These are phyloP conservation scores for Timandra comae DNA, from an alignment of 2,888 invertebrate species.

Conservation along the genomic window DNA sequence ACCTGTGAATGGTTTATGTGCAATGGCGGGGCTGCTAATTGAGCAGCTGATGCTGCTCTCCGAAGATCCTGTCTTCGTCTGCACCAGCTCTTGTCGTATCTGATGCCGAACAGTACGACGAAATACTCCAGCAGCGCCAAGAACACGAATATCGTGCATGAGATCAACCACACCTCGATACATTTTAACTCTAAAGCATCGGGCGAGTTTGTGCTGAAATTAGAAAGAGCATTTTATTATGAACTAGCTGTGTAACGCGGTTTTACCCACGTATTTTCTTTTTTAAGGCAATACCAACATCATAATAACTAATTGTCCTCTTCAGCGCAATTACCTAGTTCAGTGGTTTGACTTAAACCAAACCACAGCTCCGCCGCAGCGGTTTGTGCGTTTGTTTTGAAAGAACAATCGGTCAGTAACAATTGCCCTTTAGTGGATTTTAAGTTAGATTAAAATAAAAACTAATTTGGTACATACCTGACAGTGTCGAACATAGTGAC, in stretches of 20 bases:
- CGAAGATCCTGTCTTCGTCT: constrained; percentile 60
- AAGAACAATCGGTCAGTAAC: too few relatives aligned
- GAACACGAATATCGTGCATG: constrained; percentile 80
- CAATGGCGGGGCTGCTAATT: constrained; percentile 57
- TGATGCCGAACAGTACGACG: constrained; percentile 79
- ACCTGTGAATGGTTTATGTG: constrained; percentile 70
- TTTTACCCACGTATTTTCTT: too few relatives aligned
- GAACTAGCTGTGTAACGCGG: too few relatives aligned
- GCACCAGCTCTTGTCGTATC: constrained; percentile 81
- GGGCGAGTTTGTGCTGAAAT: constrained; percentile 78
- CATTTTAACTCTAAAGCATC: constrained; percentile 79
- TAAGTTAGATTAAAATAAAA: too few relatives aligned
- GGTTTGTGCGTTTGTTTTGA: too few relatives aligned
- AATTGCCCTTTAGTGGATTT: too few relatives aligned
- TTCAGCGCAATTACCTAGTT: too few relatives aligned
- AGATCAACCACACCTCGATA: constrained; percentile 81
- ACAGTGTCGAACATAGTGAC: constrained; percentile 82
- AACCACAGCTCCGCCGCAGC: not conserved
- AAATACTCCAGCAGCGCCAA: constrained; percentile 80
- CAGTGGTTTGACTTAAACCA: too few relatives aligned
- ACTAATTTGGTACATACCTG: too few relatives aligned
- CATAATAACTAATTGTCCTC: too few relatives aligned
- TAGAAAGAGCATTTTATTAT: too few relatives aligned
- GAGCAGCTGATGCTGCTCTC: constrained; percentile 61
- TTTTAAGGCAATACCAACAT: too few relatives aligned